Base-by-base conservation (phyloP, 2,797 vertebrate genomes). In the Gymnothorax reevesii region DNA sequence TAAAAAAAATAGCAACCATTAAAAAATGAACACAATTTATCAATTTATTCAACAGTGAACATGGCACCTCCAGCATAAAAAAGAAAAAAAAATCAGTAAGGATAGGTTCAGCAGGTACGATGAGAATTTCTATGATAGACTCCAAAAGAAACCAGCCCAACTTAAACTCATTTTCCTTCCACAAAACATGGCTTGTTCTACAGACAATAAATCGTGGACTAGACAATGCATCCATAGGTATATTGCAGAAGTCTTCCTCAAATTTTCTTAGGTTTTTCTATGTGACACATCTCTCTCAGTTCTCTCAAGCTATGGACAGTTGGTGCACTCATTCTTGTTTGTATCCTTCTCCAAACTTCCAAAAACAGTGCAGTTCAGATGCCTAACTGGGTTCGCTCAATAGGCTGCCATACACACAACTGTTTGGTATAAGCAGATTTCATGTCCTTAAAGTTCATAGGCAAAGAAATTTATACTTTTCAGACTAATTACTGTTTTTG, bases 371-470 rank as follows among this genome's bases (percentile, higher is more conserved):
- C 25, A 86, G 85, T 87, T 88, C 42, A 88, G 86, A 84, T 52
- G 82, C 62, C 60, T 86, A 86, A 79, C 85, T 49, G 57, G 82
- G 85, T 87, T 87, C 25, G 84, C 87, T 90, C 90, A 87, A 88
- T 57, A 86, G 84, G 88, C 90, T 66, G 79, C 59, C 27, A 66
- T 69, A 57, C 33, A 15, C 77, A 86, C 66, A 91, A 86, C 86
- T 88, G 85, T 88, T 92, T 88, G 86, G 90, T 89, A 87, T 25
- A 88, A 87, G 86, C 89, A 88, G 82, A 86, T 57, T 77, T 91
- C 64, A 82, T 84, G 57, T 89, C 89, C 54, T 85, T 88, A 90
- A 86, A 83, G 82, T 92, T n/a, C n/a, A n/a, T n/a, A n/a, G n/a
- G n/a, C n/a, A n/a, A n/a, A n/a, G n/a, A n/a, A n/a, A n/a, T n/a